These are phyloP conservation scores for Chrysomallon squamiferum DNA, from an alignment of 1,140 invertebrate genomes.

Conservation along the genomic window DNA sequence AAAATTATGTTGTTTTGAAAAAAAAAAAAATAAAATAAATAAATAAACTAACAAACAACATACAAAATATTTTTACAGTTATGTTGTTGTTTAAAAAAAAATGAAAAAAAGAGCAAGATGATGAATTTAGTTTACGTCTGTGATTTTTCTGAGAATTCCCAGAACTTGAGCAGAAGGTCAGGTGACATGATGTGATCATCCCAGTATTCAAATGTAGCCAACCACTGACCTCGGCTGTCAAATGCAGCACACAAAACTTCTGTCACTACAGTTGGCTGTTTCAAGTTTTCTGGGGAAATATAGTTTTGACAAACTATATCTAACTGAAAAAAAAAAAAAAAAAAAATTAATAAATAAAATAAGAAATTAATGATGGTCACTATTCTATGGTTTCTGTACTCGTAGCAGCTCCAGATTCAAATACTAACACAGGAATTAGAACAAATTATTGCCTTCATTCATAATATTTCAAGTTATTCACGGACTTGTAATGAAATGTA, in stretches of 20 bases:
- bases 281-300: conserved; percentile 65
- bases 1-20: no score
- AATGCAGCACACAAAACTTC: conserved; percentile 75
- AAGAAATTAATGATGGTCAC: neutral
- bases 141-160: conserved; percentile 71
- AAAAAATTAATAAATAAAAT: neutral
- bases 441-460: no score
- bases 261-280: conserved; percentile 58
- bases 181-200: conserved; percentile 67
- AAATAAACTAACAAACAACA: no score
- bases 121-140: conserved; percentile 69
- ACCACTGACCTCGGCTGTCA: conserved; percentile 75
- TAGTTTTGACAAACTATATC: conserved; percentile 79
- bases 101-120: no score
- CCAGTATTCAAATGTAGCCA: conserved; percentile 78
- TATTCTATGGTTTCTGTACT: no score
- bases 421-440: no score
- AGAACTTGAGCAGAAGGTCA: conserved; percentile 82
- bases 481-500: no score
- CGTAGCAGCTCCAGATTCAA: no score
- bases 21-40: no score
- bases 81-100: no score
- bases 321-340: conserved; percentile 70
- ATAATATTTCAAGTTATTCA: no score
- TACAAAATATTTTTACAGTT: no score